Evolutionary conservation across 1,140 invertebrate species (phyloP).

Genomic region (Drosophila kohkoa): DNA sequence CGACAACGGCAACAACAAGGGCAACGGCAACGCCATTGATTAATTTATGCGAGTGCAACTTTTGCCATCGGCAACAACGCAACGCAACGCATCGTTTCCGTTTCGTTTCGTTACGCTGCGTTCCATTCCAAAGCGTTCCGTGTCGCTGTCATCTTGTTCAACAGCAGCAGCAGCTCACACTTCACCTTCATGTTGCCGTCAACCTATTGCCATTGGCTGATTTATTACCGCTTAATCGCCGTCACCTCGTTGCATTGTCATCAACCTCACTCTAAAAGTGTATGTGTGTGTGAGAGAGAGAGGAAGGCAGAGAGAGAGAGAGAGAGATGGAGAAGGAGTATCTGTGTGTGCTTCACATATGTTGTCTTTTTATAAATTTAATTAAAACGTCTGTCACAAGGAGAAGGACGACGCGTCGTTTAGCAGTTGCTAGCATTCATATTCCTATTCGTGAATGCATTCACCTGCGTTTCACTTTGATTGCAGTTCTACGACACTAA

Average conservation of each 20-base stretch:
- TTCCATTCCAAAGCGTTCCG: conserved; percentile 7
- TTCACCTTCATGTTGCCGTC: not conserved
- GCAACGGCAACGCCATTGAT: conserved; percentile 32
- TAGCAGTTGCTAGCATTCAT: conserved; percentile 3
- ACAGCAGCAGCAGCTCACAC: not conserved
- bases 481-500: not conserved
- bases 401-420: conserved; percentile 12
- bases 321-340: too few relatives aligned
- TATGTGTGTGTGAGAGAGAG: not conserved
- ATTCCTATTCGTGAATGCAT: not conserved
- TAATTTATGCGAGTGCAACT: conserved; percentile 59
- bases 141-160: not conserved
- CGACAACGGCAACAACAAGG: not conserved
- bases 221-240: conserved; percentile 36
- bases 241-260: conserved; percentile 47
- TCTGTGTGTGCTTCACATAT: not conserved
- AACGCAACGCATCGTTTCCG: not conserved
- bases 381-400: conserved; percentile 45
- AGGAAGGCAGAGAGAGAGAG: too few relatives aligned
- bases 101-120: conserved; percentile 10
- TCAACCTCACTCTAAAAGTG: not conserved
- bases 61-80: conserved; percentile 25
- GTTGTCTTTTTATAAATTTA: conserved; percentile 47
- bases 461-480: conserved; percentile 7
- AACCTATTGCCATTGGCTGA: conserved; percentile 14